Evolutionary conservation across 2,888 invertebrate genomes (phyloP).

Genomic region (Amphipoea lucens): DNA sequence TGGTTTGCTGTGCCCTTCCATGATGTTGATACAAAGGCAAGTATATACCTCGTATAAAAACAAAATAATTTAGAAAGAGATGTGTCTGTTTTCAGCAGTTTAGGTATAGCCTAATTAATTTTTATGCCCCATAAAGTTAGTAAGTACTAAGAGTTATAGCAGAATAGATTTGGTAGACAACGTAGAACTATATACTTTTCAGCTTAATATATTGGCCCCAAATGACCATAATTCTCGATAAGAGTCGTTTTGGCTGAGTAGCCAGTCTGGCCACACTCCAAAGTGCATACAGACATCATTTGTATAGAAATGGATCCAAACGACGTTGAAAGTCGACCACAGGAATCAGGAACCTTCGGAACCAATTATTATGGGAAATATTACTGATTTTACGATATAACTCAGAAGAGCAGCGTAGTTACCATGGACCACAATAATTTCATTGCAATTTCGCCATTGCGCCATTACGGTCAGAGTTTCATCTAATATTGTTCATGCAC

Average conservation of each 20-base stretch:
- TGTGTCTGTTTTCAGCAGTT: neutral
- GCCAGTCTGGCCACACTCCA: slow-evolving; percentile 43
- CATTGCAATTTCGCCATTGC: neutral
- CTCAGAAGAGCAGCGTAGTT: neutral
- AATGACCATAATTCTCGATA: slow-evolving; percentile 9
- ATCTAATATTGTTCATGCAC: slow-evolving; percentile 3
- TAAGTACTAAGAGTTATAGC: neutral
- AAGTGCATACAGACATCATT: slow-evolving; percentile 11
- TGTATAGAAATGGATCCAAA: neutral
- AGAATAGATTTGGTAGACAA: neutral
- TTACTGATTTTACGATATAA: neutral
- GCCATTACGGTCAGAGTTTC: slow-evolving; percentile 4
- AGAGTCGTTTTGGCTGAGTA: slow-evolving; percentile 27
- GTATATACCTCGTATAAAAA: slow-evolving; percentile 24
- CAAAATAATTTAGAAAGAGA: neutral
- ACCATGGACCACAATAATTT: neutral
- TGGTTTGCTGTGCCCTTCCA: slow-evolving; percentile 93
- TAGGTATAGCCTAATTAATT: too few relatives aligned
- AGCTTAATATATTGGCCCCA: slow-evolving; percentile 8
- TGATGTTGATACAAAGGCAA: slow-evolving; percentile 93
- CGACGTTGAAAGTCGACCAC: neutral
- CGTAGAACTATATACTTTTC: neutral
- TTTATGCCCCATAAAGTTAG: neutral
- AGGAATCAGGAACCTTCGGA: neutral
- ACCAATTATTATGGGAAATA: neutral